Evolutionary conservation across 1,140 invertebrate genomes (phyloP), one percentile per base, ranked within the genome.

Genomic region (Heliconius himera): DNA sequence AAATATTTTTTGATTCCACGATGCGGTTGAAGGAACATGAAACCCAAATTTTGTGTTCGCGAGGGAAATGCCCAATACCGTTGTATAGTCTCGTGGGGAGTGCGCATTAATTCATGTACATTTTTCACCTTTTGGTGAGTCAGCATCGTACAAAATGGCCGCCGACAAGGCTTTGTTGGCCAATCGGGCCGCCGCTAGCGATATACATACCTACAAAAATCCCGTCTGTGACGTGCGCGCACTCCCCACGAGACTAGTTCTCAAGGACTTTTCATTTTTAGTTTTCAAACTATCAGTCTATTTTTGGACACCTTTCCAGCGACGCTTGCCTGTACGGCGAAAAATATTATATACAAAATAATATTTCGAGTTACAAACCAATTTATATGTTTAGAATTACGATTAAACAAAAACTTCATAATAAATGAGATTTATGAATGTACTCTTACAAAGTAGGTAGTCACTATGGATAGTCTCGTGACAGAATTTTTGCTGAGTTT

Each of bases 61-160:
- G 86, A 94, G 93, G 94, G 93, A 94, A 95, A 95, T 94, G 91
- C 92, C 93, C 94, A 92, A 93, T 94, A 93, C 94, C 92, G 92
- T 93, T 94, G 91, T 91, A 85, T 93, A 95, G 94, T 94, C 93
- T 94, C 94, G 92, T 91, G 89, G 89, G 91, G 91, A 93, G 92
- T 95, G 85, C 89, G 85, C 86, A 90, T 89, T 87, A 91, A 93
- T 91, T 94, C 93, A 88, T 89, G 88, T 92, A 92, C 89, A 94
- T 94, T 94, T 95, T 95, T 95, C 93, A 93, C 93, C 90, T 93
- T 93, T 91, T 92, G 91, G 92, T 95, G 94, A 95, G 88, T 95
- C 94, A 95, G 93, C 91, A 91, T 87, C 89, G 87, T 88, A 91
- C 93, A 95, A 95, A 94, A 95, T 95, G 94, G 94, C 94, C 90